These are phyloP conservation scores for Hetaerina americana DNA, from an alignment of 1,140 invertebrate species.

Conservation along the genomic window DNA sequence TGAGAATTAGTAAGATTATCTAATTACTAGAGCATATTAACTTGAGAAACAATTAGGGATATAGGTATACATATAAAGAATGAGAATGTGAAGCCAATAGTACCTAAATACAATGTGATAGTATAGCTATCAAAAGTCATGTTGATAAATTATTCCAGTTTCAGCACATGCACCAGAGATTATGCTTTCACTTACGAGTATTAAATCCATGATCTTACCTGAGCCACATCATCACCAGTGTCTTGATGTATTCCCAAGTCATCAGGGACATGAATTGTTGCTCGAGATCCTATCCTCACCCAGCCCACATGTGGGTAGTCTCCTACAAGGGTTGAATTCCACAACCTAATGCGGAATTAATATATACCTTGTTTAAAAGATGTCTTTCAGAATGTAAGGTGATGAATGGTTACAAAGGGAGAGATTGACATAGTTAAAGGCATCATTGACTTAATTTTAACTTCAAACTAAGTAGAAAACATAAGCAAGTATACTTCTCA, in stretches of 20 bases:
- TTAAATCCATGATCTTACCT: conserved; percentile 30
- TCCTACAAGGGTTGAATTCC: conserved; percentile 81
- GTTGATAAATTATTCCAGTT: background rate
- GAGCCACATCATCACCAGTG: conserved; percentile 43
- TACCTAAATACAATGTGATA: background rate
- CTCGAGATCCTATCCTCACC: conserved; percentile 66
- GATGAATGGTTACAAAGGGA: too few relatives aligned
- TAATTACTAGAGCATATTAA: background rate
- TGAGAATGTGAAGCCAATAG: background rate
- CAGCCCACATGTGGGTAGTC: conserved; percentile 74
- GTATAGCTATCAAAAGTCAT: background rate
- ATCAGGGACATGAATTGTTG: conserved; percentile 52
- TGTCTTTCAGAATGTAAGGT: too few relatives aligned
- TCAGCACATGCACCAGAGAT: background rate
- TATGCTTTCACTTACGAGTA: background rate
- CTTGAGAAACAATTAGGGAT: conserved; percentile 5
- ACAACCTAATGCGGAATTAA: too few relatives aligned
- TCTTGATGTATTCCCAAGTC: conserved; percentile 59
- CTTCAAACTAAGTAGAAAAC: too few relatives aligned
- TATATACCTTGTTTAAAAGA: too few relatives aligned
- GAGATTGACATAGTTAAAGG: too few relatives aligned
- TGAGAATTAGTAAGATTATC: too few relatives aligned
- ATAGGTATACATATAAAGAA: background rate
- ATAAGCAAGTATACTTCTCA: too few relatives aligned
- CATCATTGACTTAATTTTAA: too few relatives aligned